Base-by-base conservation (phyloP, 2,113 vertebrate species). In the Trachemys scripta region DNA sequence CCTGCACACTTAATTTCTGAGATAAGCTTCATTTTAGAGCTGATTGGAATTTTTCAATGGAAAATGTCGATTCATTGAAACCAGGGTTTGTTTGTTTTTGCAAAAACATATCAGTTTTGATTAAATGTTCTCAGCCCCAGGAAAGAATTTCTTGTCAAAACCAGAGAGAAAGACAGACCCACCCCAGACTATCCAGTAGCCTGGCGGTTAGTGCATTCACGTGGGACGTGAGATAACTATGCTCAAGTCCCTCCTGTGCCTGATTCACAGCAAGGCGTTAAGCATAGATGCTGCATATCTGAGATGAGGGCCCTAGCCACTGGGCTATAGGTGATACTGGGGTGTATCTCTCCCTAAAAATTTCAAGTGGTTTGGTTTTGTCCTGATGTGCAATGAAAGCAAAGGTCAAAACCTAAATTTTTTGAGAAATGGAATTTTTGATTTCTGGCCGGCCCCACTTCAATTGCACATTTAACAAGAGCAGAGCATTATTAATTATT, bases 311-410 rank as follows among this genome's bases (percentile, higher is more conserved):
- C n/a, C 81, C 83, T 88, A 31, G 57, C 75, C 92, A 93, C 47
- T 86, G 57, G 22, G 54, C 59, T 57, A 45, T 91, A 76, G 65
- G 50, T 75, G 83, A 72, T 20, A 38, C n/a, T 22, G 35, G 19
- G n/a, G 85, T 0, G 2, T 76, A 83, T 85, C 27, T 92, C 83
- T 93, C 82, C 10, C 1, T 92, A 92, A 69, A 90, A 20, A 83
- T 96, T 94, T 93, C 92, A 53, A 96, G 94, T 20, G 81, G 87
- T 94, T 96, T 92, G 85, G 80, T 97, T 97, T 94, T 90, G 47
- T 91, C 96, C 93, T 85, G 88, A 82, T 56, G 88, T 11, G 90
- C 57, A 96, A 87, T 0, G 6, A 92, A 95, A 96, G 92, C 79
- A 81, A 85, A 25, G 88, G 87, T 90, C 81, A 79, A 97, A 95